Evolutionary conservation across 2,113 vertebrate genomes (phyloP).

Genomic region (Solenodon paradoxus): DNA sequence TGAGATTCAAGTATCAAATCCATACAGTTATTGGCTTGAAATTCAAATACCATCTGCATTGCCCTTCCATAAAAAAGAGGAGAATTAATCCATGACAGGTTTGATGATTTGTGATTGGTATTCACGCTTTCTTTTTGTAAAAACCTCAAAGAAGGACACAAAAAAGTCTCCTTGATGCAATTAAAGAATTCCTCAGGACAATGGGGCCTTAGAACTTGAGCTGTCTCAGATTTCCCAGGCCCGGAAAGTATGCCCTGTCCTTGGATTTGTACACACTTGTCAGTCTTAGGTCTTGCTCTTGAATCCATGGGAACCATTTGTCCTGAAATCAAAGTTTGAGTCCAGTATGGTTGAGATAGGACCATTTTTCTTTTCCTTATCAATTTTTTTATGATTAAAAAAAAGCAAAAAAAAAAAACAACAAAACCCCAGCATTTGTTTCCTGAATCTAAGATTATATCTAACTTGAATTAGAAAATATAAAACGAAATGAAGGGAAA

Average conservation of each 20-base stretch:
- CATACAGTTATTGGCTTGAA: neutral
- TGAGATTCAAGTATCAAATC: neutral
- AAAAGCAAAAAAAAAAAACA: neutral
- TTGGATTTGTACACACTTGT: neutral
- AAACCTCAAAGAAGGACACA: neutral
- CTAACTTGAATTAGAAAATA: neutral
- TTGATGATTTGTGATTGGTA: neutral
- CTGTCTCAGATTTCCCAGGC: neutral
- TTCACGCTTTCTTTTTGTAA: neutral
- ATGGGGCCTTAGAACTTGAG: neutral
- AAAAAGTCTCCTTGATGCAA: neutral
- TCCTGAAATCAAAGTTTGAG: neutral
- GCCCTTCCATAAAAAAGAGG: conserved; percentile 9
- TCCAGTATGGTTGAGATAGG: neutral
- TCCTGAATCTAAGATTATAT: neutral
- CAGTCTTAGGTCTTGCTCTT: neutral
- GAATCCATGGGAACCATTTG: neutral
- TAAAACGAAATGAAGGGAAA: neutral
- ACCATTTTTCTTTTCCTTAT: neutral
- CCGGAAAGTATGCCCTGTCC: neutral
- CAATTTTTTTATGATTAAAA: neutral
- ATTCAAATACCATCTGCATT: neutral
- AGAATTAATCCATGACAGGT: neutral
- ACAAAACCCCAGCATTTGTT: neutral
- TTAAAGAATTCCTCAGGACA: neutral